Base-by-base conservation (phyloP, 2,888 invertebrate species). In the Platycnemis pennipes region DNA sequence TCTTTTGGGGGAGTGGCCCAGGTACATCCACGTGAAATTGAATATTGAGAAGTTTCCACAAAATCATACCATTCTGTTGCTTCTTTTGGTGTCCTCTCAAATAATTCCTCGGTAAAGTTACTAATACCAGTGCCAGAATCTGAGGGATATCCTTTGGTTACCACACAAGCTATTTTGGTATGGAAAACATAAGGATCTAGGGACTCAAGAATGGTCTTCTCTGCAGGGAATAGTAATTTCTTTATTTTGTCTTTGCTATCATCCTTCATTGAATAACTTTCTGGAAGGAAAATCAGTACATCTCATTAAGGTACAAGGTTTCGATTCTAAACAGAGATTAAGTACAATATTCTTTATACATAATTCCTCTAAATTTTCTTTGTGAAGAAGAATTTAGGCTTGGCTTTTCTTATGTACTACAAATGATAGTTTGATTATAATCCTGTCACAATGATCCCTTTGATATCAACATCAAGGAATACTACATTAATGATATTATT, bases 91-190 rank as follows among this genome's bases (percentile, higher is more conserved):
- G 37, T 46, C 7, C 26, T 87, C 26, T 87, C 45, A 87, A n/a
- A 11, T n/a, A 8, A 87, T 26, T 5, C 26, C n/a, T 16, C 44
- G 42, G 86, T 16, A 26, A 86, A 86, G 19, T 87, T 45, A 5
- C 87, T 87, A 3, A 87, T 87, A 45, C 87, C 87, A 2, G 44
- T 45, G 8, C 87, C 87, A 87, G 19, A 31, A n/a, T 89, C 89
- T 26, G 53, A 42, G 11, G 37, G 53, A 53, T 89, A 56, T 19
- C 56, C 56, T 89, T 89, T 89, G 42, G 42, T n/a, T 56, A 89
- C 37, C 26, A 89, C 22, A 26, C 89, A 89, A 89, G 89, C 89
- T 56, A 89, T 89, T 89, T 89, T 89, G 26, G 42, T 89, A 1
- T 89, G 53, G 4, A 4, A n/a, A 22, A 89, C 42, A 26, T 56